Evolutionary conservation across 2,888 invertebrate genomes (phyloP).

Genomic region (Ferrisia virgata): DNA sequence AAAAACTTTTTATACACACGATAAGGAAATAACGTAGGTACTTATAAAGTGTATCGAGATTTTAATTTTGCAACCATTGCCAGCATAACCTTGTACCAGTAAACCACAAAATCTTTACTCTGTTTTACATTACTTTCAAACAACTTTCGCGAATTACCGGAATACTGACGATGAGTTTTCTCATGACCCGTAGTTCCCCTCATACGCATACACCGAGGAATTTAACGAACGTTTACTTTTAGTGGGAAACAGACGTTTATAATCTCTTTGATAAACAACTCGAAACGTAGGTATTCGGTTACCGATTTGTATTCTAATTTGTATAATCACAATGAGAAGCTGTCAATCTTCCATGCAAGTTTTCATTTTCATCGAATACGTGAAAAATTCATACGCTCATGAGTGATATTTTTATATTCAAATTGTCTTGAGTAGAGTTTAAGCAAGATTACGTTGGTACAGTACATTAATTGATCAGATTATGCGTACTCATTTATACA

Average conservation of each 20-base stretch:
- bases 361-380: background rate
- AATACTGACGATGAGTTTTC: conserved; percentile 4
- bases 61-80: background rate
- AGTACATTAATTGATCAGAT: background rate
- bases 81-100: conserved; percentile 20
- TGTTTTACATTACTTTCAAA: background rate
- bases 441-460: background rate
- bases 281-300: background rate
- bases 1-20: background rate
- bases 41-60: background rate
- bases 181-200: conserved; percentile 17
- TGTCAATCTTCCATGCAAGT: too few species aligned
- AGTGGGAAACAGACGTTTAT: background rate
- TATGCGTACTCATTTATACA: too few species aligned
- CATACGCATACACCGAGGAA: background rate
- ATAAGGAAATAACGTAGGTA: conserved; percentile 26
- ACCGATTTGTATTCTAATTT: background rate
- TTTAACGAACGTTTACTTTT: background rate
- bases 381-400: background rate
- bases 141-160: conserved; percentile 12
- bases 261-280: conserved; percentile 26
- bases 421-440: background rate
- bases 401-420: background rate
- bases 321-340: background rate
- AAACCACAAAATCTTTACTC: conserved; percentile 2